phyloP scores from a whole-genome alignment of 2,113 vertebrate species.

The Reinhardtius hippoglossoides region DNA sequence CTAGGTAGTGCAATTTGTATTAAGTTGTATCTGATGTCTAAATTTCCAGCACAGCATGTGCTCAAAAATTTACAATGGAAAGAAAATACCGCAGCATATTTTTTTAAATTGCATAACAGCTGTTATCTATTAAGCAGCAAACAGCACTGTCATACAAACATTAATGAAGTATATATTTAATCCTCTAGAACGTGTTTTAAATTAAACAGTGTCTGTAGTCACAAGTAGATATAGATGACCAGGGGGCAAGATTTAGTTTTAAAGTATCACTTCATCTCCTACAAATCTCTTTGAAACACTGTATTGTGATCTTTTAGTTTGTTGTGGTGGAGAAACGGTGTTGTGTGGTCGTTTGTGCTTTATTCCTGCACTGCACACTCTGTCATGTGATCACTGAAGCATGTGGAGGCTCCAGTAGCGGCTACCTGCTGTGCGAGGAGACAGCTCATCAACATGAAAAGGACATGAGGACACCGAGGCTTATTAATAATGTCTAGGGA shows the following conservation, averaged over 20 bases:
- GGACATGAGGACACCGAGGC: conserved; percentile 26
- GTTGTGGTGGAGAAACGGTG: background rate
- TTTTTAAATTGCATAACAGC: background rate
- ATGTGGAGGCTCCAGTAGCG: conserved; percentile 5
- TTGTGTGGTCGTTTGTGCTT: conserved; percentile 3
- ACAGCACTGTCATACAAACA: background rate
- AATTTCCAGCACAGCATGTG: background rate
- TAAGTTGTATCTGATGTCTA: no score
- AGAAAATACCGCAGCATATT: background rate
- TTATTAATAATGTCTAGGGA: conserved; percentile 19
- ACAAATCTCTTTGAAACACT: background rate
- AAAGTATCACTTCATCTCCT: background rate
- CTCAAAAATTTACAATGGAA: background rate
- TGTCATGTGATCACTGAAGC: conserved; percentile 28
- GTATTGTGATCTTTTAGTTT: background rate
- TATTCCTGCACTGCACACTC: background rate
- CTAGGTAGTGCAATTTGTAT: background rate
- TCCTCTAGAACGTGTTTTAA: background rate
- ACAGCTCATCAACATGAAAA: conserved; percentile 40
- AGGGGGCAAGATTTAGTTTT: background rate
- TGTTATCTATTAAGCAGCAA: background rate
- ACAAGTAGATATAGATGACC: background rate
- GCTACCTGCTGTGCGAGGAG: conserved; percentile 28
- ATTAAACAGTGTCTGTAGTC: background rate
- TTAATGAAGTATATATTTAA: background rate